These are phyloP conservation scores for Drosophila saltans DNA, from an alignment of 1,140 invertebrate genomes.

Conservation along the genomic window DNA sequence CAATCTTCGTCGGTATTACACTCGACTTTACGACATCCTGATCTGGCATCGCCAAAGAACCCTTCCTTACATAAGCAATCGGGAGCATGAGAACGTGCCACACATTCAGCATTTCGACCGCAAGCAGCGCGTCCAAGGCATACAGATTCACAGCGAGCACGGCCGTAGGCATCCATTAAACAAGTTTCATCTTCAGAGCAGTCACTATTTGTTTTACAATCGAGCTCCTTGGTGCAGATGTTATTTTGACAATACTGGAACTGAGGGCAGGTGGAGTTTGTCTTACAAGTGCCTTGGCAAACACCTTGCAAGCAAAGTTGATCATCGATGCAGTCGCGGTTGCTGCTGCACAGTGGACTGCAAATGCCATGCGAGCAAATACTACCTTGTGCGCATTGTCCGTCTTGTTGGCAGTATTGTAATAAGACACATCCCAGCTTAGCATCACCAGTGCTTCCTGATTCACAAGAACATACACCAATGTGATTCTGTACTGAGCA, in stretches of 20 bases:
- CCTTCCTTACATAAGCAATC: constrained; percentile 90
- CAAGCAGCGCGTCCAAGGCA: constrained; percentile 89
- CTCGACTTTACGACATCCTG: constrained; percentile 91
- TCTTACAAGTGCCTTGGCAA: constrained; percentile 91
- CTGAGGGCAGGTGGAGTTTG: constrained; percentile 90
- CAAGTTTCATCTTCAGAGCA: constrained; percentile 89
- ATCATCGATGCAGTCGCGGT: constrained; percentile 91
- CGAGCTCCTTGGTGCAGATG: constrained; percentile 91
- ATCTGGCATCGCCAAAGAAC: constrained; percentile 90
- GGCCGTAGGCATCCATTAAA: constrained; percentile 87
- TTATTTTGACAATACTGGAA: constrained; percentile 92
- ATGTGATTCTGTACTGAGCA: constrained; percentile 89
- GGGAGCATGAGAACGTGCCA: constrained; percentile 87
- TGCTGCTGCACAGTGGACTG: constrained; percentile 88
- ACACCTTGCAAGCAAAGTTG: constrained; percentile 91
- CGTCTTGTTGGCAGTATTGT: constrained; percentile 90
- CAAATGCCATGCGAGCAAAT: constrained; percentile 93
- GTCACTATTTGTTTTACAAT: constrained; percentile 88
- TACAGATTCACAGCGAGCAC: constrained; percentile 88
- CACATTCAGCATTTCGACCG: constrained; percentile 91
- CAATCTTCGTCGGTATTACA: constrained; percentile 89
- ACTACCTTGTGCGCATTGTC: constrained; percentile 91
- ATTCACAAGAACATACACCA: constrained; percentile 91
- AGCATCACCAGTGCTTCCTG: constrained; percentile 93
- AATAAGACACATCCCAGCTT: constrained; percentile 91